phyloP scores from a whole-genome alignment of 2,888 invertebrate genomes.

The Drosophila meridiana region DNA sequence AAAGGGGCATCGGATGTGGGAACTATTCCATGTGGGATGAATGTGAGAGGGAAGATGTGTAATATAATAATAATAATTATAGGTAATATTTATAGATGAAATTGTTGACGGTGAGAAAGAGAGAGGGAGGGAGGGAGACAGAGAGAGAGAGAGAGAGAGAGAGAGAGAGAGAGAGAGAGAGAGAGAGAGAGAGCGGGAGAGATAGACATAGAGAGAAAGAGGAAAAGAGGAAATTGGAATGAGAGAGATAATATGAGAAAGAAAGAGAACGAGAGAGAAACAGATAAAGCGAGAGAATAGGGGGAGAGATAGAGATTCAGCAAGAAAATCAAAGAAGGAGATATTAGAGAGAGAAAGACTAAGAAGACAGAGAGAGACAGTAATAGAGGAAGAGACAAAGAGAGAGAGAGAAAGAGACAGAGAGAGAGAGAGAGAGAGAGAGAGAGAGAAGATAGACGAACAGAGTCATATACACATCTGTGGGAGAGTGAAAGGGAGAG shows the following conservation, averaged over 20 bases:
- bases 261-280: too few species aligned
- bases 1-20: background rate
- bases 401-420: background rate
- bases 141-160: background rate
- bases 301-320: background rate
- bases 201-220: background rate
- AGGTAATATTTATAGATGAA: too few species aligned
- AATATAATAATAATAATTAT: too few species aligned
- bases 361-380: background rate
- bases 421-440: background rate
- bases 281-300: background rate
- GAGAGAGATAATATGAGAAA: too few species aligned
- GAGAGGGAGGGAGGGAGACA: background rate
- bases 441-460: background rate
- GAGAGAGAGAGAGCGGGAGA: background rate
- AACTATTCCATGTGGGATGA: background rate
- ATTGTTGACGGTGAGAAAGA: too few species aligned
- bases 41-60: background rate
- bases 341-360: background rate
- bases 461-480: too few species aligned
- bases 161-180: background rate
- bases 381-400: too few species aligned
- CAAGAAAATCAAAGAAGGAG: too few species aligned
- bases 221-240: too few species aligned
- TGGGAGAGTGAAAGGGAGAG: background rate